Evolutionary conservation across 2,797 vertebrate species (phyloP).

Genomic region (Triplophysa yarkandensis): DNA sequence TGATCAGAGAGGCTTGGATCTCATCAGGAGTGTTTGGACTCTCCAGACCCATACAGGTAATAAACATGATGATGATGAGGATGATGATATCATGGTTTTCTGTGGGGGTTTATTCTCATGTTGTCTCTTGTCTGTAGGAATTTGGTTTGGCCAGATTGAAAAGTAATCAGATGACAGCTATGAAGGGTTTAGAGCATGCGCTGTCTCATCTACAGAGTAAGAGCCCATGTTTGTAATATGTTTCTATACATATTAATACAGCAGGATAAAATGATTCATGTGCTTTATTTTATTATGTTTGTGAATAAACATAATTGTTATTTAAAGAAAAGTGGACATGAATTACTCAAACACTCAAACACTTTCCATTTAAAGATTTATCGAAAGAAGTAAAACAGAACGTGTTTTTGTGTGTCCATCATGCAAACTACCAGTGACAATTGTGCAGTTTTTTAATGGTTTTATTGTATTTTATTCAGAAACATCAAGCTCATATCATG

Average conservation of each 20-base stretch:
- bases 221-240: background rate
- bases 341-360: too few relatives aligned
- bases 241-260: too few relatives aligned
- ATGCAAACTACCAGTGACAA: background rate
- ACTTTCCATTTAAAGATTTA: background rate
- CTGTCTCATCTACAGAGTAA: slow-evolving; percentile 65
- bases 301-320: too few relatives aligned
- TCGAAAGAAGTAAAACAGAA: background rate
- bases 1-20: slow-evolving; percentile 70
- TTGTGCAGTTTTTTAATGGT: background rate
- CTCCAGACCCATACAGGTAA: slow-evolving; percentile 70
- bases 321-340: too few relatives aligned
- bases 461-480: slow-evolving; percentile 19
- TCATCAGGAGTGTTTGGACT: slow-evolving; percentile 65
- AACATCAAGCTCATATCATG: slow-evolving; percentile 35
- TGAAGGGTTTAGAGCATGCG: slow-evolving; percentile 66
- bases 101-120: background rate
- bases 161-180: slow-evolving; percentile 67
- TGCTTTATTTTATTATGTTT: too few relatives aligned
- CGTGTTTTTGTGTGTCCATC: background rate
- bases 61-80: background rate
- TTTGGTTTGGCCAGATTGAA: slow-evolving; percentile 68
- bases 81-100: background rate
- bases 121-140: slow-evolving; percentile 55
- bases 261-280: too few relatives aligned